Base-by-base conservation (phyloP, 2,797 vertebrate genomes). In the Artibeus lituratus region DNA sequence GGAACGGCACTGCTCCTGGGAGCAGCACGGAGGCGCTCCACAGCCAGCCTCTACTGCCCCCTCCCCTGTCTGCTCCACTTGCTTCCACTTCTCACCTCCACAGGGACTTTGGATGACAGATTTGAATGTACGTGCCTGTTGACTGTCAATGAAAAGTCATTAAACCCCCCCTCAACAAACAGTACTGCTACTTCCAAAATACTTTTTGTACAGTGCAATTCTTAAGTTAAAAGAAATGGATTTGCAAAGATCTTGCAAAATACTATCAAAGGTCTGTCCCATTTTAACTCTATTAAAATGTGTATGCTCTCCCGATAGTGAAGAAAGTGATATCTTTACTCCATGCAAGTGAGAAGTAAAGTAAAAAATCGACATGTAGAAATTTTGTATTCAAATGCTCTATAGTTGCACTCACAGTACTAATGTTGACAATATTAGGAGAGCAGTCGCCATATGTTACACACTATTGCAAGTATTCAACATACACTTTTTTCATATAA, bases 201-300 rank as follows among this genome's bases (percentile, higher is more conserved):
- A 35, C 42, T 49, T 37, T 29, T 37, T 92, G 57, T 69, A 74
- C 26, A 67, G 51, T 0, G 10, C 24, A 53, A 29, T 83, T 81
- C 77, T 92, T 44, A 93, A 96, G n/a, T 65, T 35, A 83, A 86
- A 44, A 44, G 44, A 44, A 44, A 85, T 67, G 37, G 37, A 70
- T 65, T 80, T 85, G 77, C 9, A 85, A 91, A 93, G 42, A 70
- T 4, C 37, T 82, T 69, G 32, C 32, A 80, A 72, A 91, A 69
- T 16, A 32, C 81, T 55, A 72, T 62, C 44, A 42, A 82, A 86
- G 12, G 37, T 51, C 0, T 14, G 10, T 73, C 62, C 51, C 87
- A 32, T 84, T 73, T 32, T 3, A 78, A 89, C 21, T 62, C 51
- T 70, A 21, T 70, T 77, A 74, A 78, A 78, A 84, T 42, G 12